A percentile compares a stretch with the other conserved stretches of the same genome.
Conservation (phyloP, 2,797 vertebrate genomes). For the Antennarius maculatus region DNA sequence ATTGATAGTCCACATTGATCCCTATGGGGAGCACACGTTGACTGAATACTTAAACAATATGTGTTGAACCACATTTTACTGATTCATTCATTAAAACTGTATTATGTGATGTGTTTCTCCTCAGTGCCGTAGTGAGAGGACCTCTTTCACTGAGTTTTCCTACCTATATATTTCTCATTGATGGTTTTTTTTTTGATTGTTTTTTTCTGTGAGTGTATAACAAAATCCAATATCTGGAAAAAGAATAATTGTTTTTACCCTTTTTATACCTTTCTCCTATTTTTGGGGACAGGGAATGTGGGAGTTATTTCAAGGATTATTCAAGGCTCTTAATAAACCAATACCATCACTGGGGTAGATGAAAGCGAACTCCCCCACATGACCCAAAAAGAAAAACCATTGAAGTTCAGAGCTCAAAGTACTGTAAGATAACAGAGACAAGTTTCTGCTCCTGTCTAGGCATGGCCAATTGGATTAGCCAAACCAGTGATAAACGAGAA, state of each 20-base stretch:
- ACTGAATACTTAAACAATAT: constrained; percentile 66
- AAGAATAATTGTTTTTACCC: constrained; percentile 14
- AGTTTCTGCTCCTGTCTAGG: constrained; percentile 61
- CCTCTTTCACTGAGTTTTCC: constrained; percentile 11
- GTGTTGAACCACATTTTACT: constrained; percentile 38
- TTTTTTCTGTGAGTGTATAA: constrained; percentile 25
- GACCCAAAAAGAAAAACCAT: constrained; percentile 53
- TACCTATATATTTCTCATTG: constrained; percentile 26
- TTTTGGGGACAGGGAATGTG: constrained; percentile 40
- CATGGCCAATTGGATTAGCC: constrained; percentile 75
- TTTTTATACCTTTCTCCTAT: constrained; percentile 30
- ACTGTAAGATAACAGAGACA: constrained; percentile 59
- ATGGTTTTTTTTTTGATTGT: constrained; percentile 4
- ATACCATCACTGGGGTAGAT: constrained; percentile 58
- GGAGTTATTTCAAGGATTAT: constrained; percentile 67
- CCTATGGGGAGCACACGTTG: constrained; percentile 49
- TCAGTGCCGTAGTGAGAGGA: constrained; percentile 17
- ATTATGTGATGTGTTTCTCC: constrained; percentile 21
- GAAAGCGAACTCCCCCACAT: constrained; percentile 53
- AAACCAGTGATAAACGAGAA: constrained; percentile 67
- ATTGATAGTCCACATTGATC: constrained; percentile 71
- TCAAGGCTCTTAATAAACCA: constrained; percentile 62
- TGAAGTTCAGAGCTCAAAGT: constrained; percentile 65
- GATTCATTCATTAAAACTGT: constrained; percentile 49
- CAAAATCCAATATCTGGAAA: constrained; percentile 43